Conservation (phyloP, 2,113 vertebrate genomes). For the Pycnonotus jocosus region DNA sequence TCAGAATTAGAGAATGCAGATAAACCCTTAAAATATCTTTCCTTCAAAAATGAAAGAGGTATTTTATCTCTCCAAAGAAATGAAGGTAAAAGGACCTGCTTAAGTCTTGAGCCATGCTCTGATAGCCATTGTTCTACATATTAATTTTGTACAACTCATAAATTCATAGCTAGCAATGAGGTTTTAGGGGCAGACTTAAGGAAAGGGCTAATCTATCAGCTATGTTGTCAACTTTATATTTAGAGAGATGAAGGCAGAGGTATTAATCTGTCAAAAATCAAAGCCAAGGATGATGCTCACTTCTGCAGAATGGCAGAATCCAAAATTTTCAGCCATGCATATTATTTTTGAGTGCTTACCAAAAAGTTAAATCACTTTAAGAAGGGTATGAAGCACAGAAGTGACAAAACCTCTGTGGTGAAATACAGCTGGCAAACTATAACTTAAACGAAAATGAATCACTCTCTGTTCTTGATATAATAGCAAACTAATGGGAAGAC, state of each 20-base stretch:
- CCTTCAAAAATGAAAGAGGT: neutral
- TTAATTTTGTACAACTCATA: neutral
- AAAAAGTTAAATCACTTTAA: constrained; percentile 1
- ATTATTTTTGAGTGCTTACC: neutral
- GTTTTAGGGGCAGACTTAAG: neutral
- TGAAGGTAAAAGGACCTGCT: neutral
- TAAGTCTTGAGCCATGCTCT: neutral
- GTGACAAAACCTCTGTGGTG: neutral
- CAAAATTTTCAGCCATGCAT: neutral
- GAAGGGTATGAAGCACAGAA: neutral
- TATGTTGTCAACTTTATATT: neutral
- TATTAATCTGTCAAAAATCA: constrained; percentile 44
- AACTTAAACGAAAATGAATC: neutral
- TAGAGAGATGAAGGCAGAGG: neutral
- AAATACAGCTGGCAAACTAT: neutral
- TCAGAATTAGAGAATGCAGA: constrained; percentile 7
- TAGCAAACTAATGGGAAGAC: neutral
- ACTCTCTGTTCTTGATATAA: neutral
- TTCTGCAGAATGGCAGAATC: neutral
- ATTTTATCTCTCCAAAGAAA: neutral
- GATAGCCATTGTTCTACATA: neutral
- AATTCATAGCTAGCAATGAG: neutral
- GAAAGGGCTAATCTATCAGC: constrained; percentile 7
- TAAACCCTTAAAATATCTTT: neutral
- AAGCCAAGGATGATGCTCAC: neutral